Conservation (phyloP, 2,888 invertebrate species). For the Opisthograptis luteolata region DNA sequence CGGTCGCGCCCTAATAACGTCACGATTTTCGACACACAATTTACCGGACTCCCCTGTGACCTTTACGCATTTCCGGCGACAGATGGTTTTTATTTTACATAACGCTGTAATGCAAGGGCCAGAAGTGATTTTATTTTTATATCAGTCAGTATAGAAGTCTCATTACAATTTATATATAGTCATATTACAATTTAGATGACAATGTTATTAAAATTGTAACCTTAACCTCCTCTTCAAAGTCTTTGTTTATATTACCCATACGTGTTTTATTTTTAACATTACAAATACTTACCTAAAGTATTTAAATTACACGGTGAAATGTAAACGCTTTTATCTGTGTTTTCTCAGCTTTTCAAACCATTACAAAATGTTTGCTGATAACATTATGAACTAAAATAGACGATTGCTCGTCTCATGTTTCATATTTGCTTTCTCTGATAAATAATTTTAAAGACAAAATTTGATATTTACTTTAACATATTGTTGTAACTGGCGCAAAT, state of each 20-base stretch:
- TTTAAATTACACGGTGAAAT: background rate
- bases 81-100: too few species aligned
- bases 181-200: too few species aligned
- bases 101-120: too few species aligned
- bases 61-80: background rate
- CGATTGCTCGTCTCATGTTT: background rate
- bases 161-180: too few species aligned
- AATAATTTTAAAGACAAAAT: too few species aligned
- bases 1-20: slow-evolving; percentile 12
- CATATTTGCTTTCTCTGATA: background rate
- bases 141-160: background rate
- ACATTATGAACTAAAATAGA: background rate
- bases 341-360: slow-evolving; percentile 10
- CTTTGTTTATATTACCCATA: too few species aligned
- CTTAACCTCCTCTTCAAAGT: too few species aligned
- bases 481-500: too few species aligned
- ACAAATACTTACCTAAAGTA: background rate
- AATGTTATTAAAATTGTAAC: too few species aligned
- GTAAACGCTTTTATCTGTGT: slow-evolving; percentile 7
- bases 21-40: slow-evolving; percentile 28
- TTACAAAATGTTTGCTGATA: background rate
- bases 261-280: too few species aligned
- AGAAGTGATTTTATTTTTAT: too few species aligned
- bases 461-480: too few species aligned
- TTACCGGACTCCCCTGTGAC: background rate